Conservation (phyloP, 92 coral and sea anemone species). For the Parazoanthus atlanticus region DNA sequence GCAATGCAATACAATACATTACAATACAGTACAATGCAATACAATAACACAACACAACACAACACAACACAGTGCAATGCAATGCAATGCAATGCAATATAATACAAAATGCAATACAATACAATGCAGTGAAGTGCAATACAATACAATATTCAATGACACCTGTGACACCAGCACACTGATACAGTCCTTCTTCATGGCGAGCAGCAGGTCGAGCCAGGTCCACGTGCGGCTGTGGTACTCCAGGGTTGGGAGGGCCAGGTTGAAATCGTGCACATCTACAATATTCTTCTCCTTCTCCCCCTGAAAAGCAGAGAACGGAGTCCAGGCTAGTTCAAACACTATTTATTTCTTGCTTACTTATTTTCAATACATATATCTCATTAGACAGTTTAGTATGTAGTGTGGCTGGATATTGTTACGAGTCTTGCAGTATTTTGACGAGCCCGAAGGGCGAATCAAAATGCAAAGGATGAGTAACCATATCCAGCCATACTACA, state of each 20-base stretch:
- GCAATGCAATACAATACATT: too few species aligned
- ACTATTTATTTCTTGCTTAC: too few species aligned
- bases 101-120: not conserved
- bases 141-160: not conserved
- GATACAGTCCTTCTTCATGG: constrained; percentile 93
- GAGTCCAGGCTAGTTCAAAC: not conserved
- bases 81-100: not conserved
- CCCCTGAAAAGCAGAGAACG: constrained; percentile 60
- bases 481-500: too few species aligned
- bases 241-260: constrained; percentile 91
- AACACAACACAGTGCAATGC: not conserved
- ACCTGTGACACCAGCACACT: constrained; percentile 95
- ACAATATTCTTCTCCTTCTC: constrained; percentile 96
- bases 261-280: constrained; percentile 88
- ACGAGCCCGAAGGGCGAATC: too few species aligned
- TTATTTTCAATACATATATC: too few species aligned
- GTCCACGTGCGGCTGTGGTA: constrained; percentile 99
- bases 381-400: too few species aligned
- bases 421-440: too few species aligned
- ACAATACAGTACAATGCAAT: too few species aligned
- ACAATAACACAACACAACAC: not conserved
- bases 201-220: constrained; percentile 95
- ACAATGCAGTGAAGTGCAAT: not conserved
- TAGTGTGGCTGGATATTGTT: too few species aligned
- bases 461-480: too few species aligned